phyloP scores from a whole-genome alignment of 2,888 invertebrate genomes.

The Harpalus rubripes region DNA sequence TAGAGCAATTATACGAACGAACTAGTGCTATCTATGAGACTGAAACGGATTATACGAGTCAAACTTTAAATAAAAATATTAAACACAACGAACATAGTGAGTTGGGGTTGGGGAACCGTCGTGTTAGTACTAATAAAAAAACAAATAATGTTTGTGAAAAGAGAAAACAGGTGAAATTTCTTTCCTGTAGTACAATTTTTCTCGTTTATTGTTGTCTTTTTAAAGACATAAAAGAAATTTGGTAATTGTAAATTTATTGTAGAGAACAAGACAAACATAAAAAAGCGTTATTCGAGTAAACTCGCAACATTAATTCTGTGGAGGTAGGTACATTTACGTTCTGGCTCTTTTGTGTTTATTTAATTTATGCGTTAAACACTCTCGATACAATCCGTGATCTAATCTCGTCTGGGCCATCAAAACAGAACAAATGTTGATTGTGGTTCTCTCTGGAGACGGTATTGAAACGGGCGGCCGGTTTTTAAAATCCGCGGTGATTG shows the following conservation, averaged over 20 bases:
- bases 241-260: slow-evolving; percentile 15
- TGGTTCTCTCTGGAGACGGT: slow-evolving; percentile 32
- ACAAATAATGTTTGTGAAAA: too few species aligned
- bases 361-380: slow-evolving; percentile 53
- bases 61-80: too few species aligned
- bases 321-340: neutral
- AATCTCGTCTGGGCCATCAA: slow-evolving; percentile 53
- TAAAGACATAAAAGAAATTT: neutral
- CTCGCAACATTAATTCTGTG: neutral
- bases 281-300: neutral
- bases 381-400: slow-evolving; percentile 53
- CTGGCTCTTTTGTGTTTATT: slow-evolving; percentile 13
- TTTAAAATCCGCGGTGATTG: slow-evolving; percentile 62
- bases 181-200: too few species aligned
- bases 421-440: slow-evolving; percentile 59
- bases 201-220: neutral
- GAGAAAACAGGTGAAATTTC: too few species aligned
- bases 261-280: slow-evolving; percentile 1
- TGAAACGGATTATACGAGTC: too few species aligned
- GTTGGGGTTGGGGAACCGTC: too few species aligned
- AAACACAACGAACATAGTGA: too few species aligned
- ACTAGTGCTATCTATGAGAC: too few species aligned
- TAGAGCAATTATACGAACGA: too few species aligned
- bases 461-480: slow-evolving; percentile 61
- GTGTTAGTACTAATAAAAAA: too few species aligned